These are phyloP conservation scores for Pelagia noctiluca DNA, from an alignment of 30 jellyfish, hydroid and myxozoan genomes.

Conservation along the genomic window DNA sequence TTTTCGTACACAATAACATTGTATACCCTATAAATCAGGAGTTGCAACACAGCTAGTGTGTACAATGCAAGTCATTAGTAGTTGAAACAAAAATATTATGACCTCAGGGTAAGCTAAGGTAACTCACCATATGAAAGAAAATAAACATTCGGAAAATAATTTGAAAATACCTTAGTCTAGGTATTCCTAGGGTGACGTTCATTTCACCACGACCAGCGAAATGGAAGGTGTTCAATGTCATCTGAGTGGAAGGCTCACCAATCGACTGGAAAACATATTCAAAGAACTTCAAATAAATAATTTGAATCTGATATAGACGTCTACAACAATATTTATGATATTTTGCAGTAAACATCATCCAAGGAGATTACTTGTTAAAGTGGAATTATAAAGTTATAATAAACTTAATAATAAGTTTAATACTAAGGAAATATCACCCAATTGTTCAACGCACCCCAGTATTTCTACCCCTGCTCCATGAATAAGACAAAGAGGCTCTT, in stretches of 20 bases:
- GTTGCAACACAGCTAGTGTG: neutral
- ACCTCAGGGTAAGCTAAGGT: too few relatives aligned
- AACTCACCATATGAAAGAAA: too few relatives aligned
- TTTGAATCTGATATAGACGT: neutral
- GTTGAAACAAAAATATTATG: too few relatives aligned
- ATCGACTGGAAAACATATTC: conserved; percentile 86
- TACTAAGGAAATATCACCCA: too few relatives aligned
- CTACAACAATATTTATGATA: neutral
- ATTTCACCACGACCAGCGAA: conserved; percentile 99
- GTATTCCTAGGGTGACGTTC: conserved; percentile 99
- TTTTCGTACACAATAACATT: too few relatives aligned
- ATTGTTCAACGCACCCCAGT: too few relatives aligned
- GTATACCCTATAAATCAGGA: neutral
- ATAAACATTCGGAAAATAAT: too few relatives aligned
- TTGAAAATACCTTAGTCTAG: conserved; percentile 95
- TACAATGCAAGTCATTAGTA: neutral
- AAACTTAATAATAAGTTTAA: too few relatives aligned
- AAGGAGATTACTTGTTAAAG: too few relatives aligned
- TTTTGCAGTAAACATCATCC: neutral
- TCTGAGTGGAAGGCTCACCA: conserved; percentile 99
- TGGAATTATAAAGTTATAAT: too few relatives aligned
- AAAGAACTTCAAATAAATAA: neutral
- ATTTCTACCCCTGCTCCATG: too few relatives aligned
- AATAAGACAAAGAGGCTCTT: too few relatives aligned
- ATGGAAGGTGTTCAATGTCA: conserved; percentile 99